These are phyloP conservation scores for Chlorodrepanis virens DNA, from an alignment of 2,113 vertebrate genomes.

Conservation along the genomic window DNA sequence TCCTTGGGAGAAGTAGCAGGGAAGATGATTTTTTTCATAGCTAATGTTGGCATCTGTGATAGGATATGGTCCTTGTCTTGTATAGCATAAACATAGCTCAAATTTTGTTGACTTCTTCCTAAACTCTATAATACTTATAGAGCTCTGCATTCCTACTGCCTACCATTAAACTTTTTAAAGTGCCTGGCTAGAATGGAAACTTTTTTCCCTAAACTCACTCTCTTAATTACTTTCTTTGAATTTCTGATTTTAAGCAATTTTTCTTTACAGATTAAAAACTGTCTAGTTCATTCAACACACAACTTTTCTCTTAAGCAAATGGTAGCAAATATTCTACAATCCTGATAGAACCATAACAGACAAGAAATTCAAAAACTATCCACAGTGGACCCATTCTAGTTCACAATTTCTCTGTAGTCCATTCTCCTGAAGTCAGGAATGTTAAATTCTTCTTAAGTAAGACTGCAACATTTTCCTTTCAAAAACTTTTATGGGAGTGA, in stretches of 20 bases:
- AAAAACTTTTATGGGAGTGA: neutral
- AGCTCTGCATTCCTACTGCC: neutral
- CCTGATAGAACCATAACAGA: neutral
- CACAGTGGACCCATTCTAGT: neutral
- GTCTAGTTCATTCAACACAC: neutral
- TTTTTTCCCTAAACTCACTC: fast-evolving
- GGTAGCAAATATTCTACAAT: neutral
- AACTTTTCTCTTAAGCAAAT: neutral
- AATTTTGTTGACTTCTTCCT: neutral
- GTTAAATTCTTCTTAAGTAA: neutral
- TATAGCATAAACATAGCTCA: neutral
- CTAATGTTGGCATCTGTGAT: neutral
- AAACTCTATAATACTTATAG: neutral
- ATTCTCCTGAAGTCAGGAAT: neutral
- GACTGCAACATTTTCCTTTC: neutral
- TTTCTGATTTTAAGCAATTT: neutral
- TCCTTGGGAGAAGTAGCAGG: neutral
- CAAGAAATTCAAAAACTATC: neutral
- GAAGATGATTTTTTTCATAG: neutral
- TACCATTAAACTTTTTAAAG: neutral
- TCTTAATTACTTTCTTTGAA: neutral
- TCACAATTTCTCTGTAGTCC: neutral
- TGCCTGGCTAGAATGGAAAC: neutral
- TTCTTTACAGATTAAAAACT: neutral
- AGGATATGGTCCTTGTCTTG: neutral